Base-by-base conservation (phyloP, 2,797 vertebrate species). In the Pampus argenteus region DNA sequence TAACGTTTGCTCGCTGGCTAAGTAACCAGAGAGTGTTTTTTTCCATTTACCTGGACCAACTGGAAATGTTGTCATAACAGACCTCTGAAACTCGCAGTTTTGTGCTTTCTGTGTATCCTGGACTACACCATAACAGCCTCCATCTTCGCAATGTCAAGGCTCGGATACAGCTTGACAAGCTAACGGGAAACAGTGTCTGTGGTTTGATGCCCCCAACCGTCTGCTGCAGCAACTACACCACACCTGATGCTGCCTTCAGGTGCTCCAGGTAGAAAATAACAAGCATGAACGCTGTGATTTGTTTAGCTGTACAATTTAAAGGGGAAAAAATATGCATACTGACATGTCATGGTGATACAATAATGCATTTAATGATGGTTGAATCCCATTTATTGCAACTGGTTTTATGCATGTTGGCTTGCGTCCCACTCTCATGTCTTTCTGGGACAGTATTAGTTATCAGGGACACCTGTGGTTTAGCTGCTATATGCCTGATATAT, bases 131-230 rank as follows among this genome's bases (percentile, higher is more conserved):
- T 40, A 83, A 85, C 82, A 87, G 89, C 86, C 85, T 89, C 89
- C 91, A 92, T 93, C 88, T 88, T 91, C 79, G 84, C 90, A 92
- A 90, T 88, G 84, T 92, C 91, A 90, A 82, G 48, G 66, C 44
- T 90, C 66, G 80, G 74, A 51, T 78, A 81, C 76, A 83, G 88
- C 79, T 79, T 74, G 79, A 74, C 23, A 72, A 66, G 82, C 86
- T 85, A 89, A 89, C 76, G 82, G 80, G 80, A 84, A 84, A 57
- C 72, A 36, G 66, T 22, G 55, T 29, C 23, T 56, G 63, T 3
- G 44, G 51, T 59, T 38, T 29, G 17, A 66, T 86, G 83, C 86
- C 90, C 69, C 78, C 91, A 64, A 52, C 18, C 22, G 91, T 10
- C 22, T 28, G 60, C 2, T 45, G 55, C 22, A 1, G 58, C 1